Evolutionary conservation across 2,797 vertebrate genomes (phyloP).

Genomic region (Salarias fasciatus): DNA sequence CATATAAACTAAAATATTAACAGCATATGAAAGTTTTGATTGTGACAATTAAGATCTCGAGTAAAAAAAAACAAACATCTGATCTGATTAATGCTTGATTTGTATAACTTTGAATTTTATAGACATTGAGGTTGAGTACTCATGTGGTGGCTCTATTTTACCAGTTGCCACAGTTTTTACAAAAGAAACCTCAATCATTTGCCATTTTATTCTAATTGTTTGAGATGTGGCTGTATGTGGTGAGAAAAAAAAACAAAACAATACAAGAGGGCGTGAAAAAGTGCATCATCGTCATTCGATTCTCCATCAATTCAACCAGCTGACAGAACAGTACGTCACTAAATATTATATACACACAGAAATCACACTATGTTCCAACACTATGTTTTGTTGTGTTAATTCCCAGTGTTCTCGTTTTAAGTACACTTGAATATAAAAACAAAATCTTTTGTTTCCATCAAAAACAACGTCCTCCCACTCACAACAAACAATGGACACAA

Average conservation of each 20-base stretch:
- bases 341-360: constrained; percentile 60
- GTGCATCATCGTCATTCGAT: constrained; percentile 52
- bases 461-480: constrained; percentile 41
- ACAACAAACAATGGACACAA: constrained; percentile 35
- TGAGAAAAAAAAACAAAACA: constrained; percentile 26
- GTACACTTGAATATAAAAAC: constrained; percentile 84
- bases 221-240: too few species aligned
- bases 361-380: constrained; percentile 66
- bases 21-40: too few species aligned
- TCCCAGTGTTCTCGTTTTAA: constrained; percentile 70
- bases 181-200: too few species aligned
- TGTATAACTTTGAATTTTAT: too few species aligned
- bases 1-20: too few species aligned
- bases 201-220: too few species aligned
- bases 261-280: constrained; percentile 9
- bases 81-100: too few species aligned
- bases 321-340: constrained; percentile 57
- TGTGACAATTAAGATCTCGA: too few species aligned
- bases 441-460: constrained; percentile 43
- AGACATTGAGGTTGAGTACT: too few species aligned
- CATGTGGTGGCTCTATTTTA: too few species aligned
- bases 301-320: constrained; percentile 42
- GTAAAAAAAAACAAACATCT: too few species aligned
- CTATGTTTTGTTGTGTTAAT: constrained; percentile 46
- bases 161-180: too few species aligned